Conservation (phyloP, 2,888 invertebrate species). For the Caenorhabditis sp. region DNA sequence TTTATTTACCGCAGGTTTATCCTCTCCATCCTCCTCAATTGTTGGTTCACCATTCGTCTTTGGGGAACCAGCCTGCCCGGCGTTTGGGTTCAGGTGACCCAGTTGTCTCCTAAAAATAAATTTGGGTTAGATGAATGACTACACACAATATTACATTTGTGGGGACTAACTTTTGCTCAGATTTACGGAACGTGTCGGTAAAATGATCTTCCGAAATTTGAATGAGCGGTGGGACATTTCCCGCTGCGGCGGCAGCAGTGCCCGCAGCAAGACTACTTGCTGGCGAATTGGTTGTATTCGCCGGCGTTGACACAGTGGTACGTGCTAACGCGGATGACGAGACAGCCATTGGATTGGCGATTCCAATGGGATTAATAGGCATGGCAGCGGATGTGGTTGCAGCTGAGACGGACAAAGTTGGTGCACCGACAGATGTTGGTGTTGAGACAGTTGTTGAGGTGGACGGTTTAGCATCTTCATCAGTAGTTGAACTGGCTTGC, state of each 20-base stretch:
- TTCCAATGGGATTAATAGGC: slow-evolving; percentile 31
- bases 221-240: slow-evolving; percentile 39
- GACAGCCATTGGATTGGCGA: slow-evolving; percentile 33
- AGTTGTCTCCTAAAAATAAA: slow-evolving; percentile 13
- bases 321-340: slow-evolving; percentile 2
- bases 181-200: slow-evolving; percentile 47
- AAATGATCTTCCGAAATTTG: slow-evolving; percentile 56
- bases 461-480: neutral
- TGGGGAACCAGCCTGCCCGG: neutral
- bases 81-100: slow-evolving; percentile 7
- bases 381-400: slow-evolving; percentile 7
- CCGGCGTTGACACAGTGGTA: neutral
- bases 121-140: neutral
- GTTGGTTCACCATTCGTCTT: neutral
- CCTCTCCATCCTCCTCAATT: slow-evolving; percentile 23
- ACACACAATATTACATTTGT: neutral
- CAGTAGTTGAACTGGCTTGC: neutral
- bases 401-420: slow-evolving; percentile 4
- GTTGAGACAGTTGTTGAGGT: neutral
- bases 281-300: neutral
- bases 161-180: slow-evolving; percentile 26
- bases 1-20: slow-evolving; percentile 47
- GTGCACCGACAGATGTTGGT: neutral
- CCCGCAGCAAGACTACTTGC: neutral
- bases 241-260: slow-evolving; percentile 17